A percentile compares a stretch with the other conserved stretches of the same genome.
phyloP scores from a whole-genome alignment of 2,888 invertebrate species.

The Nycteola revayana region DNA sequence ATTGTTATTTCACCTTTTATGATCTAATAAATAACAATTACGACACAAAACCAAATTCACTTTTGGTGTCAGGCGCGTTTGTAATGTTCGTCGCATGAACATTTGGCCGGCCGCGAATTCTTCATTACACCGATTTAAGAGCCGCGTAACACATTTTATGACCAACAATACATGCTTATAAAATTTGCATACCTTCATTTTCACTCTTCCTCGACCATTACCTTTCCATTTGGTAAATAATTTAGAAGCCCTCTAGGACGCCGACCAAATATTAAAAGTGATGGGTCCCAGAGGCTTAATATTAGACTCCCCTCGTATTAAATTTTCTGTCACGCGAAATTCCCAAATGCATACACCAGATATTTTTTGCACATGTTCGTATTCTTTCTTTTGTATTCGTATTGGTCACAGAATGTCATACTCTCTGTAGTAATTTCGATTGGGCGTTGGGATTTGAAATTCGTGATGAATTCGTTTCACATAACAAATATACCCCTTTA shows the following conservation, averaged over 20 bases:
- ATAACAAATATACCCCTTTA: too few species aligned
- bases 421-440: slow-evolving; percentile 52
- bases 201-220: slow-evolving; percentile 78
- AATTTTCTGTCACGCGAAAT: slow-evolving; percentile 81
- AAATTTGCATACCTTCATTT: slow-evolving; percentile 80
- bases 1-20: slow-evolving; percentile 28
- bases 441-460: slow-evolving; percentile 48
- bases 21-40: slow-evolving; percentile 55
- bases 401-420: slow-evolving; percentile 79
- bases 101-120: slow-evolving; percentile 51
- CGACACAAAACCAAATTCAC: slow-evolving; percentile 55
- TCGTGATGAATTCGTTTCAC: slow-evolving; percentile 28
- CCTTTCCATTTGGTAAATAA: slow-evolving; percentile 82
- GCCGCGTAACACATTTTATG: slow-evolving; percentile 60
- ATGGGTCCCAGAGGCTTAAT: slow-evolving; percentile 81
- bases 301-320: slow-evolving; percentile 81
- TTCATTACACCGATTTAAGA: slow-evolving; percentile 60
- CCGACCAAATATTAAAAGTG: slow-evolving; percentile 81
- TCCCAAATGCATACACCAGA: slow-evolving; percentile 80
- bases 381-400: slow-evolving; percentile 68
- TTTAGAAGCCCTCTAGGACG: slow-evolving; percentile 79
- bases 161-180: slow-evolving; percentile 70
- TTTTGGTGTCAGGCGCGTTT: slow-evolving; percentile 38
- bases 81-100: slow-evolving; percentile 35
- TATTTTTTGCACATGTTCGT: slow-evolving; percentile 82